phyloP scores from a whole-genome alignment of 2,888 invertebrate genomes.

The Lumbricus terrestris region DNA sequence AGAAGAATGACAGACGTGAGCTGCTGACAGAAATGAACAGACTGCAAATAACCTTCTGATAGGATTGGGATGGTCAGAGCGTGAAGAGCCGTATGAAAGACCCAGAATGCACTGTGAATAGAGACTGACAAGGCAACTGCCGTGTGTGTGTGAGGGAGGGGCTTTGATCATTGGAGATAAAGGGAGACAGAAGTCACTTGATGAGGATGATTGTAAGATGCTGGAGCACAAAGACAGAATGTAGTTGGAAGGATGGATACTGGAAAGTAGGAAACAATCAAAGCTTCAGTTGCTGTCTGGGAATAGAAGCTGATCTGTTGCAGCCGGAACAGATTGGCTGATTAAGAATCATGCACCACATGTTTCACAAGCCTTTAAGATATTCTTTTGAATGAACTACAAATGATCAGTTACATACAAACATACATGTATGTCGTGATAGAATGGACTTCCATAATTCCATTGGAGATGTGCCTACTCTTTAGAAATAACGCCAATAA shows the following conservation, averaged over 20 bases:
- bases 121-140: background rate
- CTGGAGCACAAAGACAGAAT: background rate
- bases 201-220: background rate
- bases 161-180: background rate
- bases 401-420: too few species aligned
- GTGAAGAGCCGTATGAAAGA: background rate
- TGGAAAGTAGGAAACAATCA: background rate
- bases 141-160: background rate
- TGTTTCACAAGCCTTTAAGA: too few species aligned
- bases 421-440: too few species aligned
- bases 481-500: too few species aligned
- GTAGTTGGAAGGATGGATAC: background rate
- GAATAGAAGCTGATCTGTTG: background rate
- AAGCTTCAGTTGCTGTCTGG: background rate
- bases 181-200: background rate
- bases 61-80: background rate
- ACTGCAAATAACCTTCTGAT: slow-evolving; percentile 3
- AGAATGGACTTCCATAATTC: too few species aligned
- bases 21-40: background rate
- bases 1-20: background rate
- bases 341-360: too few species aligned
- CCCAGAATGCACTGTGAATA: background rate
- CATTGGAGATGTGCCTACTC: too few species aligned
- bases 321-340: too few species aligned
- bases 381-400: too few species aligned